phyloP scores from a whole-genome alignment of 2,888 invertebrate species.

The Drosophila hamatofila region DNA sequence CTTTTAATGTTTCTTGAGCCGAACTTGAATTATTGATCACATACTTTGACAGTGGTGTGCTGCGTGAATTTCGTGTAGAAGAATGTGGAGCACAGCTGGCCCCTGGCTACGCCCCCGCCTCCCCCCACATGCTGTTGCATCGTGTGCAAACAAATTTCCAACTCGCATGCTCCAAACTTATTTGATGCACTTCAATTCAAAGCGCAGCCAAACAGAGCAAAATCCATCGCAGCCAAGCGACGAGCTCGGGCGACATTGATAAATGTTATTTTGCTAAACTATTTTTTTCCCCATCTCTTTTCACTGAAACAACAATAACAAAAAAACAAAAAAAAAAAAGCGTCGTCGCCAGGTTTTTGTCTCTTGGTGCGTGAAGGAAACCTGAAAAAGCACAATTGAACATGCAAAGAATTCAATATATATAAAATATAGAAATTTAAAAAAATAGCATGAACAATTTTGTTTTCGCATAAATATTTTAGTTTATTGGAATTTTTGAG shows the following conservation, averaged over 20 bases:
- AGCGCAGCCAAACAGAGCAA: slow-evolving; percentile 29
- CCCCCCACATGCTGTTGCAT: slow-evolving; percentile 9
- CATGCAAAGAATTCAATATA: slow-evolving; percentile 7
- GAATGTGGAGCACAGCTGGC: neutral
- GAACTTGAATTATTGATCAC: slow-evolving; percentile 68
- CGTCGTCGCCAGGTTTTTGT: neutral
- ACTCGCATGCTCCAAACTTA: slow-evolving; percentile 63
- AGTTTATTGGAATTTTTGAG: slow-evolving; percentile 1
- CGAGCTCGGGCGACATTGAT: slow-evolving; percentile 59
- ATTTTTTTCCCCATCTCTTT: slow-evolving; percentile 17
- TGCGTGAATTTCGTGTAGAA: neutral
- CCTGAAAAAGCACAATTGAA: slow-evolving; percentile 13
- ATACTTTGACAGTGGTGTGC: slow-evolving; percentile 53
- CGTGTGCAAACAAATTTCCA: slow-evolving; percentile 62
- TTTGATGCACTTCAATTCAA: slow-evolving; percentile 68
- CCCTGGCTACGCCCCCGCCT: neutral
- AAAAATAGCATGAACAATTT: slow-evolving; percentile 2
- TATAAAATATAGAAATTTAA: slow-evolving; percentile 12
- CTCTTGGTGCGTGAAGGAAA: slow-evolving; percentile 3
- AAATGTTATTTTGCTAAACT: slow-evolving; percentile 69
- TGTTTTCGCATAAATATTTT: neutral
- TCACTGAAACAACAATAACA: slow-evolving; percentile 21
- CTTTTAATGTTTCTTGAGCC: slow-evolving; percentile 50
- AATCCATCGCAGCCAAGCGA: slow-evolving; percentile 7
- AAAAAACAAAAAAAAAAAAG: slow-evolving; percentile 18